These are phyloP conservation scores for Porites rus DNA, from an alignment of 92 coral and sea anemone species.

Conservation along the genomic window DNA sequence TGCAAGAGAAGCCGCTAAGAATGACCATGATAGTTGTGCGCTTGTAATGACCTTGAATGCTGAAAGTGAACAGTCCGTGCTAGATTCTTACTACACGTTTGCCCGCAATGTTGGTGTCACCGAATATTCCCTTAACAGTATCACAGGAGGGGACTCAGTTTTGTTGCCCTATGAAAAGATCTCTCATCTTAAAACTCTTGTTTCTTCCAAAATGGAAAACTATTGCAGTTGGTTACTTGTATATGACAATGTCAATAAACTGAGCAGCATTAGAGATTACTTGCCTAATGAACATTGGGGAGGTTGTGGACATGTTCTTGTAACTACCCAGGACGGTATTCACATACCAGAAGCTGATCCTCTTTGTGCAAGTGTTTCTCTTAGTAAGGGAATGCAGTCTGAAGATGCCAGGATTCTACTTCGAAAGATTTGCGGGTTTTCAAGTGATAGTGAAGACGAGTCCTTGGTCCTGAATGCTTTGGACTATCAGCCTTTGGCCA, in stretches of 20 bases:
- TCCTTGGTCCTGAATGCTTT: background rate
- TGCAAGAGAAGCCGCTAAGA: background rate
- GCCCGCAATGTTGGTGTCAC: constrained; percentile 2
- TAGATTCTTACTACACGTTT: background rate
- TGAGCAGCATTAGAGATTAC: background rate
- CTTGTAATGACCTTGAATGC: constrained; percentile 32
- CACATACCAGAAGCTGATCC: background rate
- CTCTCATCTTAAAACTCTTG: background rate
- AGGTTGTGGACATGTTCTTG: constrained; percentile 33
- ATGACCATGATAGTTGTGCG: background rate
- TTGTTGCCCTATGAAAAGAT: background rate
- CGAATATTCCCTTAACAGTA: background rate
- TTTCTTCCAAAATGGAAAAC: background rate
- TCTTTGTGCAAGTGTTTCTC: background rate
- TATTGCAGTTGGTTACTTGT: constrained; percentile 33
- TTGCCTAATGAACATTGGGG: too few species aligned
- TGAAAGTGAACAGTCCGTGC: background rate
- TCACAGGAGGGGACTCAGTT: background rate
- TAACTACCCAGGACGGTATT: constrained; percentile 38
- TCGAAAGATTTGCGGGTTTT: constrained; percentile 14
- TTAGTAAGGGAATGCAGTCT: constrained; percentile 6
- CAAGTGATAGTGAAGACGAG: background rate
- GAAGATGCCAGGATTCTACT: constrained; percentile 38
- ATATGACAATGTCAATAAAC: constrained; percentile 34
- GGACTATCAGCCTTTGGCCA: constrained; percentile 10